These are phyloP conservation scores for Apostichopus parvimensis DNA, from an alignment of 35 echinoderm and acorn worm species.

Conservation along the genomic window DNA sequence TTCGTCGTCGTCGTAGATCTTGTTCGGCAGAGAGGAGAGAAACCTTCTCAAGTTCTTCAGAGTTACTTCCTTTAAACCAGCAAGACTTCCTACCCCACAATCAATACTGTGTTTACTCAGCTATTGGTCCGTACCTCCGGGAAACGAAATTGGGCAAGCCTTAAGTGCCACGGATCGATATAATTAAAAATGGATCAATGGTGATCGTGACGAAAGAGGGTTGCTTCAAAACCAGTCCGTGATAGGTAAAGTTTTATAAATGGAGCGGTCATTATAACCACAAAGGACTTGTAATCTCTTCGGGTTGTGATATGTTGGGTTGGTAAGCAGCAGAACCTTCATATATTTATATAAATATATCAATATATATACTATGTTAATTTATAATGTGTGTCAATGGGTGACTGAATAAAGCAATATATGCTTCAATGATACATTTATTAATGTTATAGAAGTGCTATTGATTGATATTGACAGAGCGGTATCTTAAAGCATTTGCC, in stretches of 20 bases:
- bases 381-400: too few relatives aligned
- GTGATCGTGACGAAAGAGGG: constrained; percentile 22
- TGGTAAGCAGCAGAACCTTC: too few relatives aligned
- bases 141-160: constrained; percentile 33
- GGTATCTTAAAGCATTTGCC: too few relatives aligned
- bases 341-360: too few relatives aligned
- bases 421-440: too few relatives aligned
- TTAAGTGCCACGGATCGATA: constrained; percentile 46
- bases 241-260: constrained; percentile 24
- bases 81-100: constrained; percentile 10
- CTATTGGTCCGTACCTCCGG: constrained; percentile 38
- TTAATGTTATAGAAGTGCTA: too few relatives aligned
- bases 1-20: too few relatives aligned
- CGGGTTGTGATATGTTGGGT: too few relatives aligned
- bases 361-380: too few relatives aligned
- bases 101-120: constrained; percentile 45
- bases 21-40: too few relatives aligned
- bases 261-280: constrained; percentile 8
- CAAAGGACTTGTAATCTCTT: background rate
- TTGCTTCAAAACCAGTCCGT: constrained; percentile 19
- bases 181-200: constrained; percentile 37
- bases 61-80: background rate
- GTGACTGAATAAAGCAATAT: too few relatives aligned
- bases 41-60: background rate
- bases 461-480: too few relatives aligned